Conservation (phyloP, 2,888 invertebrate species). For the Cephonodes hylas region DNA sequence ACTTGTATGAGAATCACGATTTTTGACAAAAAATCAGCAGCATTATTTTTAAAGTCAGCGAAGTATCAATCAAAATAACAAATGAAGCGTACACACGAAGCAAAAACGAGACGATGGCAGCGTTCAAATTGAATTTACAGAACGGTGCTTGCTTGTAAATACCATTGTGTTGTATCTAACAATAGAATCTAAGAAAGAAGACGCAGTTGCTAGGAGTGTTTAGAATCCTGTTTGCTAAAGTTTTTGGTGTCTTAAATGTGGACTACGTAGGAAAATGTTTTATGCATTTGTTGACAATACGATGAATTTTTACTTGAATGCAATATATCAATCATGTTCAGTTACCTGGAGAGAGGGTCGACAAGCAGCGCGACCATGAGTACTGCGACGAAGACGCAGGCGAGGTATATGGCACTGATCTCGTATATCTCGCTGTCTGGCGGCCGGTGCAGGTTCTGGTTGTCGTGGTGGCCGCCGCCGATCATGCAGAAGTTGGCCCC, state of each 20-base stretch:
- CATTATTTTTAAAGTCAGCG: neutral
- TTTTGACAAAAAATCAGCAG: neutral
- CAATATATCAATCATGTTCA: too few relatives aligned
- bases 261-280: too few relatives aligned
- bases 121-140: neutral
- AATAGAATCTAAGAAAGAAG: neutral
- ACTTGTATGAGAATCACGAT: neutral
- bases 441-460: constrained; percentile 89
- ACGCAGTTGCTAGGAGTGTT: neutral
- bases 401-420: constrained; percentile 93
- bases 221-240: neutral
- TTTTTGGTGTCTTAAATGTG: too few relatives aligned
- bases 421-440: constrained; percentile 92
- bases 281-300: too few relatives aligned
- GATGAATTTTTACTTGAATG: too few relatives aligned
- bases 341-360: constrained; percentile 95
- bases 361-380: constrained; percentile 92
- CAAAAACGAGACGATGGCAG: neutral
- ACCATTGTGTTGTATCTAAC: neutral
- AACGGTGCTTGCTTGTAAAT: neutral
- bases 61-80: neutral
- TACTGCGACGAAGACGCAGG: constrained; percentile 92
- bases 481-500: constrained; percentile 92
- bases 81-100: neutral
- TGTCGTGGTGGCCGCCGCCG: constrained; percentile 83